Conservation (phyloP, 2,113 vertebrate genomes). For the Vidua chalybeata region DNA sequence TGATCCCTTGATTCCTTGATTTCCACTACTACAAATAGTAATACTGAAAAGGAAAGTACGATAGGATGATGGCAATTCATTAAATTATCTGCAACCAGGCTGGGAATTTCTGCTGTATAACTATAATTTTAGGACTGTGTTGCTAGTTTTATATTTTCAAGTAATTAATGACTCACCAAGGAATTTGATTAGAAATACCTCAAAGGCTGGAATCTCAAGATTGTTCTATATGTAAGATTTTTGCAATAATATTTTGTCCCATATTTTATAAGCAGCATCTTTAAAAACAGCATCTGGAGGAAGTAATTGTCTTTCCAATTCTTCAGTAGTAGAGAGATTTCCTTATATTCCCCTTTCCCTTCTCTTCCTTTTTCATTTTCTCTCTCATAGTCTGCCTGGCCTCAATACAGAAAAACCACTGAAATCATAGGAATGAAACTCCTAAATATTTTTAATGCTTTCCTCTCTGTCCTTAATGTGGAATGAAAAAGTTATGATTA, state of each 20-base stretch:
- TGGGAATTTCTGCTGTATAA: background rate
- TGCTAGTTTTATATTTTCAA: background rate
- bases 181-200: background rate
- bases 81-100: background rate
- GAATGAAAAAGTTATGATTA: background rate
- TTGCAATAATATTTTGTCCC: background rate
- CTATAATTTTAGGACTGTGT: background rate
- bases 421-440: background rate
- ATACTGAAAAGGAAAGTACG: background rate
- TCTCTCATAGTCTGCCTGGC: background rate
- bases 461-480: background rate
- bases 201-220: background rate
- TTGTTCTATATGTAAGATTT: background rate
- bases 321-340: background rate
- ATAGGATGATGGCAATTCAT: background rate
- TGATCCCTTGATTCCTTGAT: background rate
- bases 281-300: background rate
- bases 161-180: background rate
- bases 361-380: background rate
- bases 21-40: background rate
- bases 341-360: background rate
- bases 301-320: background rate
- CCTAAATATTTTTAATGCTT: background rate
- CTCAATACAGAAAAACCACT: background rate
- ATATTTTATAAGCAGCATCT: background rate